Evolutionary conservation across 2,888 invertebrate genomes (phyloP).

Genomic region (Dryobota labecula): DNA sequence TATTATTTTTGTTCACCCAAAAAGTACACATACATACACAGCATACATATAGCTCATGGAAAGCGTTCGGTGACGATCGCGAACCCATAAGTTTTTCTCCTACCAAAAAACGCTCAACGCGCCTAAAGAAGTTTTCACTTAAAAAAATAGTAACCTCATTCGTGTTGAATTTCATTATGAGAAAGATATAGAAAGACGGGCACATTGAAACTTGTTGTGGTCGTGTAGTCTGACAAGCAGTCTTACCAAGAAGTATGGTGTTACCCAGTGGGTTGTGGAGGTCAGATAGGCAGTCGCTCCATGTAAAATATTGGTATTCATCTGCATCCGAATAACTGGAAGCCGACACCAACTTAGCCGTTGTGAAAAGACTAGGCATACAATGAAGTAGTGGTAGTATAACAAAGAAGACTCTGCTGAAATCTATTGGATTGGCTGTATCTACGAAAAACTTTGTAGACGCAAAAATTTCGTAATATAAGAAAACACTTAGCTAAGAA

Average conservation of each 20-base stretch:
- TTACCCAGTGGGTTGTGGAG: not conserved
- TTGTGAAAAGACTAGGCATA: not conserved
- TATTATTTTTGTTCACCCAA: too few relatives aligned
- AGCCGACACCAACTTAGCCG: not conserved
- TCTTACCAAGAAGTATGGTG: not conserved
- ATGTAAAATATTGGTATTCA: not conserved
- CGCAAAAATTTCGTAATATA: not conserved
- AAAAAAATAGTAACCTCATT: too few relatives aligned
- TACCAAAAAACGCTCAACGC: too few relatives aligned
- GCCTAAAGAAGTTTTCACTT: too few relatives aligned
- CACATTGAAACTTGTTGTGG: not conserved
- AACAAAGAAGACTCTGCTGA: not conserved
- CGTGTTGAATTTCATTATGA: not conserved
- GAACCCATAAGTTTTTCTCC: too few relatives aligned
- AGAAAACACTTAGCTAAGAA: conserved; percentile 14
- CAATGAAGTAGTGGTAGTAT: not conserved
- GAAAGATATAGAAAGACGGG: not conserved
- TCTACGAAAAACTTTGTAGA: not conserved
- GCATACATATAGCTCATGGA: too few relatives aligned
- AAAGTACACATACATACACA: too few relatives aligned
- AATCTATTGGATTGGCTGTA: not conserved
- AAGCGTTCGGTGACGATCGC: too few relatives aligned
- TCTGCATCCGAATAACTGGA: not conserved
- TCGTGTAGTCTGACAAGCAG: not conserved
- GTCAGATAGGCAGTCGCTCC: not conserved